Evolutionary conservation across 2,888 invertebrate genomes (phyloP), one percentile per base, ranked within the genome.

Genomic region (Rotaria sp.): DNA sequence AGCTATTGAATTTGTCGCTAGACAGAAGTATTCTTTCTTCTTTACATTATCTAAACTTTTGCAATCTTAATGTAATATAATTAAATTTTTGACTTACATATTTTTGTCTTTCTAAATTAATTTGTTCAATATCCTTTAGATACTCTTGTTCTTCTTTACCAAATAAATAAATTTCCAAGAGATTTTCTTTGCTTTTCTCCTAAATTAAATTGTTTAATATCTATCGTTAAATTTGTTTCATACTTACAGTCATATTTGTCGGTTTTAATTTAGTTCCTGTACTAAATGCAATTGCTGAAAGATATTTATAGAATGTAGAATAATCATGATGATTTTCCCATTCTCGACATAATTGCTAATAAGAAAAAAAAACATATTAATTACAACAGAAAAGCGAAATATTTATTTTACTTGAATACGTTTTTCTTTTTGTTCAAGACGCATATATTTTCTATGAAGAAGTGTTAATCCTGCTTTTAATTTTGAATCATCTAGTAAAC

Each of bases 401-500:
- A 21, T 10, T 30, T 59, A 85, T 48, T 80, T 35, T 88, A 90
- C 91, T 89, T 91, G 90, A 88, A 91, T 89, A 57, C 90, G 88
- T 52, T 89, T 88, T 87, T 91, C 91, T 87, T 91, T 91, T 86
- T 89, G 89, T 80, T 89, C 89, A 21, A 91, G 89, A 52, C 91
- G 88, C 45, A 91, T 91, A 88, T 90, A 90, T 85, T 91, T 91
- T 38, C 90, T 88, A 87, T 90, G 90, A 75, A 91, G 88, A 41
- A 91, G 87, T 30, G 90, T 88, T 21, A 90, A 88, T 86, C 91
- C 91, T n/a, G 90, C 89, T 88, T 90, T 91, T 35, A 91, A 87
- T 84, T 90, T 75, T 0, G 75, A 26, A 75, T 75, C 75, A 38
- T 35, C 26, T 1, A 24, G 41, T 75, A 75, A 41, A 24, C 7